These are phyloP conservation scores for Botrylloides violaceus DNA, from an alignment of 23 tunicate genomes.

Conservation along the genomic window DNA sequence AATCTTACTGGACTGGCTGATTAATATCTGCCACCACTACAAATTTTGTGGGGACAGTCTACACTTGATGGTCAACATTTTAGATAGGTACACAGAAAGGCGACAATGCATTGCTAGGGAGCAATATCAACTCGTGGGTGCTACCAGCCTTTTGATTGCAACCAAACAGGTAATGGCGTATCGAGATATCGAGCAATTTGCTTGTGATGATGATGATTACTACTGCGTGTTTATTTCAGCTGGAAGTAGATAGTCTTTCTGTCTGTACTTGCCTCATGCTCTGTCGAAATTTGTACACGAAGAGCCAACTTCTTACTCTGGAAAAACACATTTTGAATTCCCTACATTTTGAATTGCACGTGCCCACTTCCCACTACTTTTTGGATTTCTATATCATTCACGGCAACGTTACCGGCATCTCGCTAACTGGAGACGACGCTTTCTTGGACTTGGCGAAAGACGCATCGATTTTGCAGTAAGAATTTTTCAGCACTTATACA, in stretches of 20 bases:
- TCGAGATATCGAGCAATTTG: too few relatives aligned
- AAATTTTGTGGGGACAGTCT: slow-evolving; percentile 9
- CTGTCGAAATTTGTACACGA: slow-evolving; percentile 15
- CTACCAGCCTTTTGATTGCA: slow-evolving; percentile 13
- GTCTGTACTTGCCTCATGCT: slow-evolving; percentile 20
- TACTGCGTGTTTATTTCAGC: neutral
- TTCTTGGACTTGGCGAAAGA: too few relatives aligned
- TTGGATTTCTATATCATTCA: slow-evolving; percentile 22
- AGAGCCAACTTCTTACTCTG: slow-evolving; percentile 9
- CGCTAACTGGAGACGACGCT: neutral
- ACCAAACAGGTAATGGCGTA: slow-evolving; percentile 30
- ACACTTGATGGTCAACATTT: slow-evolving; percentile 17
- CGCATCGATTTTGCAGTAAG: too few relatives aligned
- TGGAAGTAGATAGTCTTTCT: slow-evolving; percentile 17
- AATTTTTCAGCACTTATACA: too few relatives aligned
- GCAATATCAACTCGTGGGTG: slow-evolving; percentile 13
- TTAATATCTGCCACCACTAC: slow-evolving; percentile 8
- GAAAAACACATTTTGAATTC: slow-evolving; percentile 4
- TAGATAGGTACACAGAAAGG: slow-evolving; percentile 19
- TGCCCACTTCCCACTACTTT: slow-evolving; percentile 20
- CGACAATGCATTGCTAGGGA: slow-evolving; percentile 11
- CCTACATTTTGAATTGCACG: slow-evolving; percentile 14
- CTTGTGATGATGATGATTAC: neutral
- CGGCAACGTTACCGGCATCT: neutral
- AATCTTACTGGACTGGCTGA: slow-evolving; percentile 21